A percentile compares a stretch with the other conserved stretches of the same genome.
Evolutionary conservation across 2,797 vertebrate species (phyloP).

Genomic region (Borostomias antarcticus): DNA sequence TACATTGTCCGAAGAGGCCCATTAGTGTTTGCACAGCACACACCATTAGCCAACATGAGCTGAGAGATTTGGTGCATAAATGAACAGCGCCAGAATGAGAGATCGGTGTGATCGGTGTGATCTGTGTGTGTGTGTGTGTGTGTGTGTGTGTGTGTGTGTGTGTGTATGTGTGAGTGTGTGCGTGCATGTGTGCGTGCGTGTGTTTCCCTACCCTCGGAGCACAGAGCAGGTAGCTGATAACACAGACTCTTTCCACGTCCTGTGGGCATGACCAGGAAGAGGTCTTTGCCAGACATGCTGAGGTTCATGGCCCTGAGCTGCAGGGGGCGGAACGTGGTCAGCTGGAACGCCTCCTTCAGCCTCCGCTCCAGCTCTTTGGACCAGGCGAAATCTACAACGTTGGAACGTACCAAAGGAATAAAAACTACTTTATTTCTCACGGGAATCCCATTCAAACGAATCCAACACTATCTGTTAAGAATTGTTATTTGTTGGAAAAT

Average conservation of each 20-base stretch:
- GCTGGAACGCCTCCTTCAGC: constrained; percentile 79
- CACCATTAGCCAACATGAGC: background rate
- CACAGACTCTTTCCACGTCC: constrained; percentile 96
- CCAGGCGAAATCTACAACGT: constrained; percentile 87
- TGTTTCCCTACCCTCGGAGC: constrained; percentile 82
- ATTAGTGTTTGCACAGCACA: background rate
- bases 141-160: background rate
- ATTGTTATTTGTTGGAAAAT: too few relatives aligned
- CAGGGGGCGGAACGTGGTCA: constrained; percentile 84
- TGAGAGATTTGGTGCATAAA: background rate
- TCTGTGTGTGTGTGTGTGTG: background rate
- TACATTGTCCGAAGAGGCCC: background rate
- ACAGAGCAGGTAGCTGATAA: constrained; percentile 92
- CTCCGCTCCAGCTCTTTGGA: constrained; percentile 77
- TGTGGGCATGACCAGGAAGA: constrained; percentile 96
- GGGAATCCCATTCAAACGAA: background rate
- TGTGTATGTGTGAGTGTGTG: background rate
- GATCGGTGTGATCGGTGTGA: too few relatives aligned
- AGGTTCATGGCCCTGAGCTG: constrained; percentile 91
- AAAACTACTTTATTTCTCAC: background rate
- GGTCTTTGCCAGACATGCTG: constrained; percentile 85
- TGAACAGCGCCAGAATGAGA: background rate
- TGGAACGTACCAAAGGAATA: background rate
- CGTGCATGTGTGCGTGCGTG: background rate
- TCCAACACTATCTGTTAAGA: background rate